These are phyloP conservation scores for Mus musculus DNA, from an alignment of 2,113 vertebrate genomes.

Conservation along the genomic window DNA sequence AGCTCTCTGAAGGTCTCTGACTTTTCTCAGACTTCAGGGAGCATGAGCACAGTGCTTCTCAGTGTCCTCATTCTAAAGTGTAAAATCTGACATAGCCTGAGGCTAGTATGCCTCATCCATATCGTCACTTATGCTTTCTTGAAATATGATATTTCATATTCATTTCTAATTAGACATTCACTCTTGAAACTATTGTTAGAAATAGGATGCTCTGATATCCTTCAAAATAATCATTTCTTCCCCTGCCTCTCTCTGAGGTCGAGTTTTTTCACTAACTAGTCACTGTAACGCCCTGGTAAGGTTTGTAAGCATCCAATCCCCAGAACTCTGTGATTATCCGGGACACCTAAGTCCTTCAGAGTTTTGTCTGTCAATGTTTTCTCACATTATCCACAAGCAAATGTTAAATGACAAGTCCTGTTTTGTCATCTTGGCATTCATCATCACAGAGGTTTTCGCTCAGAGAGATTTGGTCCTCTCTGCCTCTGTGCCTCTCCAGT, in stretches of 20 bases:
- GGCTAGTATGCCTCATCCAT: background rate
- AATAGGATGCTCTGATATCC: background rate
- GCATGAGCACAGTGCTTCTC: background rate
- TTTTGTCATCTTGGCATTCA: background rate
- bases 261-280: background rate
- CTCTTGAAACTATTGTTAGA: background rate
- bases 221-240: background rate
- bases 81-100: too few relatives aligned
- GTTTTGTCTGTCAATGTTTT: background rate
- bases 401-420: background rate
- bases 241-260: background rate
- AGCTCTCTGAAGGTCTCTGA: background rate
- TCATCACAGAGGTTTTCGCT: background rate
- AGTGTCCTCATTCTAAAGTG: rapidly evolving
- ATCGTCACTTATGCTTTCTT: background rate
- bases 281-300: background rate
- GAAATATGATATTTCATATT: background rate
- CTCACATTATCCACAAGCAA: rapidly evolving
- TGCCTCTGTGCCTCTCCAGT: background rate
- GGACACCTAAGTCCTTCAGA: background rate
- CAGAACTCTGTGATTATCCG: background rate
- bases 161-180: too few relatives aligned
- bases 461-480: background rate
- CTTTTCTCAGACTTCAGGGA: background rate
- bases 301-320: background rate